A percentile compares a stretch with the other conserved stretches of the same genome.
These are phyloP conservation scores for Thaumetopoea pityocampa DNA, from an alignment of 1,140 invertebrate species.

Conservation along the genomic window DNA sequence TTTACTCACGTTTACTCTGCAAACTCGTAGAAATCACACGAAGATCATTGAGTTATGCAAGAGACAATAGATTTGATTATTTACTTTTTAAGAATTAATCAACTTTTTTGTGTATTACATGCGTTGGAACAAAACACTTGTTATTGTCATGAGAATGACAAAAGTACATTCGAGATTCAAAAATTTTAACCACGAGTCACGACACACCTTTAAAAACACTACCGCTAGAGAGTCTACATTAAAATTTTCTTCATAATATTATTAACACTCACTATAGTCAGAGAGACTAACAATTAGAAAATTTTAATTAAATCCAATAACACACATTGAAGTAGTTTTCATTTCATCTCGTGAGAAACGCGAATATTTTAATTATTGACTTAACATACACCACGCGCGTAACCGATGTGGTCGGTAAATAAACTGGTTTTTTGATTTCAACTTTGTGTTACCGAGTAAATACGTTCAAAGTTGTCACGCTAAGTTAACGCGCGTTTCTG, in stretches of 20 bases:
- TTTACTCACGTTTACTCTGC: constrained; percentile 54
- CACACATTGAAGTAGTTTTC: constrained; percentile 14
- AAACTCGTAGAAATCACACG: constrained; percentile 37
- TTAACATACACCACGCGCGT: constrained; percentile 33
- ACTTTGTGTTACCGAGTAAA: constrained; percentile 17
- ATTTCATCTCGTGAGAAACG: constrained; percentile 27
- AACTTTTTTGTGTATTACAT: constrained; percentile 24
- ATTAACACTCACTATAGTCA: too few relatives aligned
- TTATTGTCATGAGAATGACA: constrained; percentile 56
- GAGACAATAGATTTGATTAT: constrained; percentile 28
- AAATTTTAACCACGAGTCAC: constrained; percentile 52
- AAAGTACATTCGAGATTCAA: constrained; percentile 53
- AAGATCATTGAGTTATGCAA: constrained; percentile 45
- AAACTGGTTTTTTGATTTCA: constrained; percentile 66
- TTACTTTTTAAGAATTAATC: constrained; percentile 16
- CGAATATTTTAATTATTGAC: constrained; percentile 35
- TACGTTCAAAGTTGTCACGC: not conserved
- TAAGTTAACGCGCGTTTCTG: too few relatives aligned
- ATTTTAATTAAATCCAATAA: constrained; percentile 1
- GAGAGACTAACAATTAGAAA: too few relatives aligned
- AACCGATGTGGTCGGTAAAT: constrained; percentile 52
- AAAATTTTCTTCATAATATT: too few relatives aligned
- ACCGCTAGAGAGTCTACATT: constrained; percentile 2
- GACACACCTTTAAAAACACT: constrained; percentile 47
- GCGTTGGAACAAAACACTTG: constrained; percentile 36